phyloP scores from a whole-genome alignment of 2,113 vertebrate genomes.

The Blennius ocellaris region DNA sequence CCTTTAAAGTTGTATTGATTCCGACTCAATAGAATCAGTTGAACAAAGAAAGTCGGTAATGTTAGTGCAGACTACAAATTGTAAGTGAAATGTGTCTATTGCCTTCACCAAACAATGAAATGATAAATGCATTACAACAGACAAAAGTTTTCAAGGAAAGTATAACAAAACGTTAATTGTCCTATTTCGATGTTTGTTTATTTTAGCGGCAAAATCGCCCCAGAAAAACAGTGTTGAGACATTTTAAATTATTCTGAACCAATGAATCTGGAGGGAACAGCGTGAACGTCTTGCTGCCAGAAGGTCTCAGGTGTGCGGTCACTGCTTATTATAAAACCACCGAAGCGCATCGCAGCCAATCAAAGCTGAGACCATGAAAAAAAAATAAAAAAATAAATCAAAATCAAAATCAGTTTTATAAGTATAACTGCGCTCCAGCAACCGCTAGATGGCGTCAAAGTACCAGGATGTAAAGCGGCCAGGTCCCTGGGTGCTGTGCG shows the following conservation, averaged over 20 bases:
- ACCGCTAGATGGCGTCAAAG: constrained; percentile 70
- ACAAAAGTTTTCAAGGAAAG: too few relatives aligned
- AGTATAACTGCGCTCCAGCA: accelerated
- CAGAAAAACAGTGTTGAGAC: neutral
- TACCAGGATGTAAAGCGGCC: neutral
- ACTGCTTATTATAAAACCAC: constrained; percentile 56
- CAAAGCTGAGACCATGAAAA: constrained; percentile 41
- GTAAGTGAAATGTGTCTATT: too few relatives aligned
- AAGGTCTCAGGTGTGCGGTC: constrained; percentile 71
- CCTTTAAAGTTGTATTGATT: too few relatives aligned
- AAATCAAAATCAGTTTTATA: neutral
- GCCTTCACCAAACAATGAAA: too few relatives aligned
- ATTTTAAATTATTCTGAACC: neutral
- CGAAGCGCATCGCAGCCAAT: constrained; percentile 63
- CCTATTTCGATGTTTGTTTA: neutral
- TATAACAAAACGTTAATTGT: neutral
- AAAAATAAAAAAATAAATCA: neutral
- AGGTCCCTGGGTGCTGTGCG: constrained; percentile 49
- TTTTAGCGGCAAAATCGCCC: neutral
- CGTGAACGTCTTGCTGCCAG: constrained; percentile 30
- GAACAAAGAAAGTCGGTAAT: too few relatives aligned
- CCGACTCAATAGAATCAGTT: too few relatives aligned
- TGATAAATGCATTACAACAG: too few relatives aligned
- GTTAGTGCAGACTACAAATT: too few relatives aligned
- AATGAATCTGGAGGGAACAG: constrained; percentile 18